These are phyloP conservation scores for Osmerus eperlanus DNA, from an alignment of 2,113 vertebrate species.

Conservation along the genomic window DNA sequence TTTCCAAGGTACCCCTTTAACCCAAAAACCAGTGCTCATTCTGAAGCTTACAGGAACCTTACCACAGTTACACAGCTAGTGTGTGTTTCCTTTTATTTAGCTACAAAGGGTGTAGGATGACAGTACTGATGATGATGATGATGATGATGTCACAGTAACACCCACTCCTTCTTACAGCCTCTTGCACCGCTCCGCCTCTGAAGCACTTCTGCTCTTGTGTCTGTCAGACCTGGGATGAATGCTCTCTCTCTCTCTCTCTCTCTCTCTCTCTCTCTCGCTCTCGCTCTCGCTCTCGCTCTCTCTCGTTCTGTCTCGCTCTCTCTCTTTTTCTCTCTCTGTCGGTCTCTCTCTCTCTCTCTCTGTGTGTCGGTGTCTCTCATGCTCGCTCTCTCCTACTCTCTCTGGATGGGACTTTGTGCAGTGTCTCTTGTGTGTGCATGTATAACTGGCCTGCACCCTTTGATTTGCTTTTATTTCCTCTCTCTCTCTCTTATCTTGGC, in stretches of 20 bases:
- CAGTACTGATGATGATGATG: too few species aligned
- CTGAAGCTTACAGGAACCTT: too few species aligned
- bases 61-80: too few species aligned
- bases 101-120: too few species aligned
- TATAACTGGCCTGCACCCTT: slow-evolving; percentile 2
- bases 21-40: too few species aligned
- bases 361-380: slow-evolving; percentile 31
- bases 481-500: slow-evolving; percentile 49
- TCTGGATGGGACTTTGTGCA: background rate
- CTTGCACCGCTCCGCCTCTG: background rate
- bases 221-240: background rate
- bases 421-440: background rate
- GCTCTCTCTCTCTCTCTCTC: background rate
- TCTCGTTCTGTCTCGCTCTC: background rate
- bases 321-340: slow-evolving; percentile 31
- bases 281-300: background rate
- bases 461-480: slow-evolving; percentile 25
- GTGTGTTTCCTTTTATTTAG: too few species aligned
- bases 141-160: background rate
- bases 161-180: background rate
- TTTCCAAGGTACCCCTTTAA: too few species aligned
- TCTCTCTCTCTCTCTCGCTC: background rate
- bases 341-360: slow-evolving; percentile 39
- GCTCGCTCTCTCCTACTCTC: slow-evolving; percentile 6
- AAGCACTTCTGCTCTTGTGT: background rate